Conservation (phyloP, 37 sponge, comb jelly and placozoan genomes). For the Cladorhizidae sp. region DNA sequence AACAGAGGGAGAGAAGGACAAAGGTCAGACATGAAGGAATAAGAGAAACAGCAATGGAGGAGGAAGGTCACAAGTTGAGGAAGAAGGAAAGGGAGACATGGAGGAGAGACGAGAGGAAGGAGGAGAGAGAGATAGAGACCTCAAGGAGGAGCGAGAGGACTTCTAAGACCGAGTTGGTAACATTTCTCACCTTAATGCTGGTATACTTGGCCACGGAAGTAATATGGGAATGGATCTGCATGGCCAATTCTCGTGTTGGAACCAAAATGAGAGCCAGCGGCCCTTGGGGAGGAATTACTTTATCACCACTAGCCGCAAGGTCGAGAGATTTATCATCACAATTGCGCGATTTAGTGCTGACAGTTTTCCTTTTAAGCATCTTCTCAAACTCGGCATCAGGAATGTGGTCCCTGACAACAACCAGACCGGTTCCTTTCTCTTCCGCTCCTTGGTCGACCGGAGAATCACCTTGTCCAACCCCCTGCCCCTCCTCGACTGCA, state of each 20-base stretch:
- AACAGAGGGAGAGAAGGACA: not conserved
- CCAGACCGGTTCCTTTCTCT: slow-evolving; percentile 12
- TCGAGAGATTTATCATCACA: not conserved
- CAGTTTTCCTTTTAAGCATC: not conserved
- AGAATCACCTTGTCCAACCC: slow-evolving; percentile 13
- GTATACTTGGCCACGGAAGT: slow-evolving; percentile 79
- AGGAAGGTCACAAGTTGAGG: not conserved
- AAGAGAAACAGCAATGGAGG: not conserved
- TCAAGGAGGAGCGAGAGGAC: not conserved
- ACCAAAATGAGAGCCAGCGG: slow-evolving; percentile 80
- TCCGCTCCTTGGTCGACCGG: not conserved
- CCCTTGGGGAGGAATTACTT: not conserved
- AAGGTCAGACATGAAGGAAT: not conserved
- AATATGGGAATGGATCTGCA: slow-evolving; percentile 87
- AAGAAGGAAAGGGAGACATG: not conserved
- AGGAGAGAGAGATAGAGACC: not conserved
- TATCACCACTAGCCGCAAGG: not conserved
- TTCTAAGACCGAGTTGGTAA: not conserved
- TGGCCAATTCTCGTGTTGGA: slow-evolving; percentile 93
- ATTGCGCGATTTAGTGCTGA: not conserved
- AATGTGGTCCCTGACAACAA: slow-evolving; percentile 48
- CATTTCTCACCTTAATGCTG: slow-evolving; percentile 52
- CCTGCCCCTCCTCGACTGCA: slow-evolving; percentile 17
- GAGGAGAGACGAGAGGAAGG: not conserved
- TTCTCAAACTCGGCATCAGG: slow-evolving; percentile 59